Base-by-base conservation (phyloP, 2,113 vertebrate genomes). In the Aptenodytes forsteri region DNA sequence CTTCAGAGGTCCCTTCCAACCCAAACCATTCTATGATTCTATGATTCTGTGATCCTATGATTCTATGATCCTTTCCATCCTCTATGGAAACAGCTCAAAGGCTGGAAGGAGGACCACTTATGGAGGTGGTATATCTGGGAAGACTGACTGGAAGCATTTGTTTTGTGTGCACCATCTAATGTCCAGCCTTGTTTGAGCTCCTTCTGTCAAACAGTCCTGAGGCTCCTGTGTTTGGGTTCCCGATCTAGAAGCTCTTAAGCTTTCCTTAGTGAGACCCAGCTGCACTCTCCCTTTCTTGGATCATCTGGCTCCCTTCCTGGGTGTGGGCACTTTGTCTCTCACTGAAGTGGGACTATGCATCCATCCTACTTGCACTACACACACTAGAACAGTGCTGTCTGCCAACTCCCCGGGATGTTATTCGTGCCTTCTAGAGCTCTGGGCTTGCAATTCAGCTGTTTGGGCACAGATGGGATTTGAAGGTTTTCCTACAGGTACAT, bases 371-470 rank as follows among this genome's bases (percentile, higher is more conserved):
- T 38, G 17, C 21, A 16, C 40, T 38, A 1, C 8, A 5, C 12
- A 22, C 44, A n/a, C 36, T 40, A 54, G 34, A 71, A 50, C 38
- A 23, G 46, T 29, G 42, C 49, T 94, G 5, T 14, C 59, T 58
- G 27, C 54, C 44, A 32, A 2, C n/a, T 69, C 12, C 27, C 3
- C 0, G 0, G 36, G 69, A 2, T 61, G 55, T 56, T 87, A 38
- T 9, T 10, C 27, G 5, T 29, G 6, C 32, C 10, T 3, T 64
- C 40, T 17, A 59, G 38, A n/a, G 38, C 62, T 69, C n/a, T 50
- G 62, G 66, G n/a, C 2, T 58, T 54, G 21, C 38, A 77, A 11
- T 46, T 90, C 59, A 73, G 73, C 34, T 54, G 1, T 36, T 70
- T 65, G 56, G 64, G 59, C 78, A 34, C 50, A 56, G 44, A 13